A percentile compares a stretch with the other conserved stretches of the same genome.
Conservation (phyloP, 2,797 vertebrate genomes). For the Chrysocyon brachyurus region DNA sequence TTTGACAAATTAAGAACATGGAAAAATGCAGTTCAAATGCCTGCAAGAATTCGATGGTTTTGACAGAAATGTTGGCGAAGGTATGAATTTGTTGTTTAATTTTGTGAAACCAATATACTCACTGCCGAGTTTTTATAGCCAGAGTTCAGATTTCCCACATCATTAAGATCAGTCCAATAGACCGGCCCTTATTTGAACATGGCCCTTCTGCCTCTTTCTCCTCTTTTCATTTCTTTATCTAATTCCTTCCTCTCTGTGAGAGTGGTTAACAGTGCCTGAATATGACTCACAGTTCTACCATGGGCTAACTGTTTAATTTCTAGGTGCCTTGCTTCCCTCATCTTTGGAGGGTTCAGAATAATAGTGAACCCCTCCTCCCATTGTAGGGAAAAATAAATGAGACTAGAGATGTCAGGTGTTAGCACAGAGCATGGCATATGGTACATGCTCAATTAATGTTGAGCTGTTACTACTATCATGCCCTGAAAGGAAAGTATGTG, state of each 20-base stretch:
- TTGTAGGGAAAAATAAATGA: not conserved
- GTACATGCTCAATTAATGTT: not conserved
- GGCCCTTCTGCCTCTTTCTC: not conserved
- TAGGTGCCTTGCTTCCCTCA: not conserved
- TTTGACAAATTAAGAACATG: not conserved
- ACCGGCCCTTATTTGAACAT: not conserved
- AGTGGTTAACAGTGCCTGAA: not conserved
- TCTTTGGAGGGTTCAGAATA: not conserved
- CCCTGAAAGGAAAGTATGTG: not conserved
- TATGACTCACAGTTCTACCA: not conserved
- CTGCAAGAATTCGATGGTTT: not conserved
- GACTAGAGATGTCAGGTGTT: not conserved
- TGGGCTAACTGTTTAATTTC: not conserved
- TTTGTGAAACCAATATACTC: not conserved
- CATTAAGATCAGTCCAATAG: not conserved
- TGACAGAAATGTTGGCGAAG: not conserved
- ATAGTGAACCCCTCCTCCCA: not conserved
- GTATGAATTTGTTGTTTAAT: not conserved
- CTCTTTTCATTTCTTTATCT: not conserved
- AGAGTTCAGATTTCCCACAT: not conserved
- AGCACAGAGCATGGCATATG: not conserved
- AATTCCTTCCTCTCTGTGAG: not conserved
- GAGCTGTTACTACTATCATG: not conserved
- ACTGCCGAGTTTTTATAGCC: not conserved
- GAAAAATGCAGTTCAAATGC: constrained; percentile 1